Evolutionary conservation across 2,888 invertebrate genomes (phyloP).

Genomic region (Stenolophus ochropezus): DNA sequence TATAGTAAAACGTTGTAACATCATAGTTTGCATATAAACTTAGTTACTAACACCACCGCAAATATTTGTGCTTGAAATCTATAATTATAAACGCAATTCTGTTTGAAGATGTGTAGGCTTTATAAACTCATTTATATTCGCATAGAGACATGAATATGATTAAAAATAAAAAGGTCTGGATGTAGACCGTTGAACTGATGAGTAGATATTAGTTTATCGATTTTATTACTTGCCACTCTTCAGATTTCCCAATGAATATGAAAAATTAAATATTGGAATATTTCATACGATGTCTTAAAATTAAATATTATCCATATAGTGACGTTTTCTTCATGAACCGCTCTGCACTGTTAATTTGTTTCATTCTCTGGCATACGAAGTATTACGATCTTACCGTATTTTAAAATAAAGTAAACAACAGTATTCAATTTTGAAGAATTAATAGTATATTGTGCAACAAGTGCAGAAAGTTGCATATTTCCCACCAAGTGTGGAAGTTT

Average conservation of each 20-base stretch:
- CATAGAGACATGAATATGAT: not conserved
- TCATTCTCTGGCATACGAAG: too few relatives aligned
- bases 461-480: too few relatives aligned
- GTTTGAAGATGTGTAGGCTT: not conserved
- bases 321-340: too few relatives aligned
- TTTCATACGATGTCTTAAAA: not conserved
- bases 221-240: not conserved
- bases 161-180: not conserved
- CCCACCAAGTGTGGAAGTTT: too few relatives aligned
- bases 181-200: not conserved
- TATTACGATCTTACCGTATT: too few relatives aligned
- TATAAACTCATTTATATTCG: not conserved
- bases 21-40: not conserved
- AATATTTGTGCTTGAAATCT: not conserved
- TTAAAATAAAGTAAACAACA: too few relatives aligned
- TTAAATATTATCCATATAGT: too few relatives aligned
- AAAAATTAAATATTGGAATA: not conserved
- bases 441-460: too few relatives aligned
- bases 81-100: not conserved
- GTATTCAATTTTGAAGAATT: too few relatives aligned
- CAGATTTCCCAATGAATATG: not conserved
- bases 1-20: not conserved
- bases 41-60: not conserved
- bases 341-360: too few relatives aligned
- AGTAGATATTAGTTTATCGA: not conserved